phyloP scores from a whole-genome alignment of 2,888 invertebrate species.

The Ptychoptera albimana region DNA sequence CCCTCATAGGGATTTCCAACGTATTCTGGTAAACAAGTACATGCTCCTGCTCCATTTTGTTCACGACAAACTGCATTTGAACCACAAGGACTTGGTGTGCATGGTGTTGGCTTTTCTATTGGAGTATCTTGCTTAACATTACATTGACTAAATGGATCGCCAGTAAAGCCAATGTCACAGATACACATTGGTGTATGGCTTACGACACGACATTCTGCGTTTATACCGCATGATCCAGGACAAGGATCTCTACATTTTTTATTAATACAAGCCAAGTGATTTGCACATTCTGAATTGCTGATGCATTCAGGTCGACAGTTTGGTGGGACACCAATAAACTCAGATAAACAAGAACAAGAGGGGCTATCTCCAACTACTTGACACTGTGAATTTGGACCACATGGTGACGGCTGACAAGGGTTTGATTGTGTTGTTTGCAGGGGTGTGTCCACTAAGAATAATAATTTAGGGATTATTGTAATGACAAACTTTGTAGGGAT shows the following conservation, averaged over 20 bases:
- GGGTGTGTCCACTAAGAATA: constrained; percentile 12
- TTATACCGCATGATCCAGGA: constrained; percentile 47
- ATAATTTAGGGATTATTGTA: background rate
- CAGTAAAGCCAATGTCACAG: constrained; percentile 39
- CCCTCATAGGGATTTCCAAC: constrained; percentile 54
- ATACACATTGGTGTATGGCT: constrained; percentile 51
- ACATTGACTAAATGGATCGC: constrained; percentile 49
- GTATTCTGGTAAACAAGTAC: constrained; percentile 44
- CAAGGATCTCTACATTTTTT: constrained; percentile 62
- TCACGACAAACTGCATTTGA: constrained; percentile 50
- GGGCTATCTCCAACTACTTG: constrained; percentile 39
- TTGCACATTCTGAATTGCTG: constrained; percentile 52
- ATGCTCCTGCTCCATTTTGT: constrained; percentile 41
- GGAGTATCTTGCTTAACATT: constrained; percentile 14
- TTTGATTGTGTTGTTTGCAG: constrained; percentile 23
- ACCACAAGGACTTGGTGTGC: constrained; percentile 54
- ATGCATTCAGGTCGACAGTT: constrained; percentile 60
- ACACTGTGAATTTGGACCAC: constrained; percentile 49
- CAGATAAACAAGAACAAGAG: constrained; percentile 51
- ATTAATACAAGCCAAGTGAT: constrained; percentile 50
- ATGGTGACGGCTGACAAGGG: constrained; percentile 52
- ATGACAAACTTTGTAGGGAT: constrained; percentile 6
- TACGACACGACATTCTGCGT: constrained; percentile 56
- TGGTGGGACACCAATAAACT: constrained; percentile 51
- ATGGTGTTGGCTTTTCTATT: constrained; percentile 29